Base-by-base conservation (phyloP, 92 coral and sea anemone species). In the Epizoanthus stellaris region DNA sequence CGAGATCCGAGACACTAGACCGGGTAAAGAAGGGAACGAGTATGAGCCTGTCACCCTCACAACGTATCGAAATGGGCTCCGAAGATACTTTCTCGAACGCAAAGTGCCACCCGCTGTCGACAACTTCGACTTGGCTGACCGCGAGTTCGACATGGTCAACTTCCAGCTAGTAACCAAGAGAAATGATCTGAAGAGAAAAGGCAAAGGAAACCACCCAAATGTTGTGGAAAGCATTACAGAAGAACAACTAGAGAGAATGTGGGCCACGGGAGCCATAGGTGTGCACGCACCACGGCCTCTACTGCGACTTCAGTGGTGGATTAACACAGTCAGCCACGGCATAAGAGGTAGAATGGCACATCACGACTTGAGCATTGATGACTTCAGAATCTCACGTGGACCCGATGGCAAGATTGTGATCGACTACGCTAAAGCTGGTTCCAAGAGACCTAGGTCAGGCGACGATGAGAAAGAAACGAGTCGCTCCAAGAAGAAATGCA, bases 211-310 rank as follows among this genome's bases (percentile, higher is more conserved):
- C 80, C 99, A 97, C 80, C 99, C 99, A 3, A 97, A 97, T 77
- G 99, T 97, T 3, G 99, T 97, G 0, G 99, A 97, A 83, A 95
- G 98, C 89, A 97, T 97, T 10, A 97, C 99, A 4, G 99, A 97
- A 67, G 98, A 94, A 76, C 99, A 97, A 85, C 91, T 97, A 34
- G 99, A 93, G 73, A 97, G 98, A 85, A 97, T 97, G 99, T 97
- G 99, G 99, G 98, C 97, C 11, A 90, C 99, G 40, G 99, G 99
- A 65, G 99, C 99, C 4, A 97, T 97, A 30, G 99, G 99, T 2
- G 98, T 95, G 16, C 99, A 97, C 89, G 98, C 95, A 68, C 99
- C 99, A 13, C 89, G 99, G 47, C 97, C 99, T 13, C 83, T 97
- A 16, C 90, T 97, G 0, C 89, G 99, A n/a, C 89, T 97, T 1